Conservation (phyloP, 2,888 invertebrate species). For the Cataglyphis rosenhaueri region DNA sequence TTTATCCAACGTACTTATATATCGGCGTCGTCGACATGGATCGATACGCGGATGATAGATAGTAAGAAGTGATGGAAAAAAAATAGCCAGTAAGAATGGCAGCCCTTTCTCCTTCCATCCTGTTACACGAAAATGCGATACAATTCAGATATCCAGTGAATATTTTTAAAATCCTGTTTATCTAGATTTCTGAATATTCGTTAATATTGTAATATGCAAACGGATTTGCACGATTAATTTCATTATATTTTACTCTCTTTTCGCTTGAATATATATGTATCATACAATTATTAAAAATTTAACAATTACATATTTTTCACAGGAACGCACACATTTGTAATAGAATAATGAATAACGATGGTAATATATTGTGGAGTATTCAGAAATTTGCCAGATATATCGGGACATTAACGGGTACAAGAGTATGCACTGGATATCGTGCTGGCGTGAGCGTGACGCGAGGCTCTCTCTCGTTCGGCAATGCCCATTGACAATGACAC, state of each 20-base stretch:
- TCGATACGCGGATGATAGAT: constrained; percentile 36
- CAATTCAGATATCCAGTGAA: neutral
- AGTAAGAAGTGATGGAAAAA: constrained; percentile 50
- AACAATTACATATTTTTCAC: neutral
- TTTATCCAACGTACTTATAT: neutral
- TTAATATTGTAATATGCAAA: neutral
- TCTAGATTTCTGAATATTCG: neutral
- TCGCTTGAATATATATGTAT: neutral
- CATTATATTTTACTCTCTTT: neutral
- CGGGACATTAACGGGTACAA: neutral
- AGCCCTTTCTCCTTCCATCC: constrained; percentile 22
- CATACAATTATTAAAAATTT: neutral
- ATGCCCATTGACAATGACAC: constrained; percentile 18
- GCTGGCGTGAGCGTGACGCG: neutral
- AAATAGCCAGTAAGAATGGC: constrained; percentile 32
- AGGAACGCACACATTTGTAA: neutral
- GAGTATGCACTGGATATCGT: constrained; percentile 1
- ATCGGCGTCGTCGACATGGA: constrained; percentile 6
- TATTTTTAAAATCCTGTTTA: neutral
- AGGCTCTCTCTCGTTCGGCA: neutral
- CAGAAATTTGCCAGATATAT: neutral
- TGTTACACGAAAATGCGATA: neutral
- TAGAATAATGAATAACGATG: neutral
- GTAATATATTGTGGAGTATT: neutral
- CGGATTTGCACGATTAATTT: neutral